phyloP scores from a whole-genome alignment of 2,113 vertebrate genomes.

The Taxidea taxus region DNA sequence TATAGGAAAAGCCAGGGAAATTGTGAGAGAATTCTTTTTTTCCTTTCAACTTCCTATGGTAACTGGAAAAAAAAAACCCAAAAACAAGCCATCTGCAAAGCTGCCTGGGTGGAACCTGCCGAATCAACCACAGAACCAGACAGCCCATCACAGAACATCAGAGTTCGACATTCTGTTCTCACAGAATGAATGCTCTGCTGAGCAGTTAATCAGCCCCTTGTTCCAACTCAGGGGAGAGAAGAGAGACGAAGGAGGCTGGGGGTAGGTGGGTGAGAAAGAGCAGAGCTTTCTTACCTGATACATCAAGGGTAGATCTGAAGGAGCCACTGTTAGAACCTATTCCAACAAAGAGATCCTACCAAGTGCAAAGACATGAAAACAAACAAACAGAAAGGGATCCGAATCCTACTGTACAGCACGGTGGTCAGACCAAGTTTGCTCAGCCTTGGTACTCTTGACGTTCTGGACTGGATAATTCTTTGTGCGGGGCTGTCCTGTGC shows the following conservation, averaged over 20 bases:
- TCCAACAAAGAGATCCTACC: background rate
- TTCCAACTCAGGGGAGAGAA: background rate
- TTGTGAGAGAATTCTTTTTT: background rate
- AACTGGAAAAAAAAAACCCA: background rate
- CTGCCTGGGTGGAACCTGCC: background rate
- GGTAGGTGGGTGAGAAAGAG: background rate
- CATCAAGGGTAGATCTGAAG: background rate
- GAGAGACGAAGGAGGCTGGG: background rate
- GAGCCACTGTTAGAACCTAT: background rate
- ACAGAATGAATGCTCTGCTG: background rate
- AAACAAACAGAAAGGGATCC: background rate
- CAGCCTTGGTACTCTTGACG: background rate
- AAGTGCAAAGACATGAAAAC: background rate
- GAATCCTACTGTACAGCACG: fast-evolving
- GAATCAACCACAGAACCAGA: background rate
- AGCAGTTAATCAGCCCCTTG: background rate
- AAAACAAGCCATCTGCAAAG: background rate
- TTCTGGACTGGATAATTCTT: background rate
- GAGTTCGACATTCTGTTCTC: background rate
- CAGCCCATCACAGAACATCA: background rate
- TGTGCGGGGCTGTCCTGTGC: background rate
- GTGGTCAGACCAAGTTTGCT: background rate
- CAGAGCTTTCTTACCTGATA: background rate
- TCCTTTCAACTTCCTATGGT: background rate
- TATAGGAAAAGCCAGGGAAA: background rate